Conservation (phyloP, 2,113 vertebrate species). For the Oryzias celebensis region DNA sequence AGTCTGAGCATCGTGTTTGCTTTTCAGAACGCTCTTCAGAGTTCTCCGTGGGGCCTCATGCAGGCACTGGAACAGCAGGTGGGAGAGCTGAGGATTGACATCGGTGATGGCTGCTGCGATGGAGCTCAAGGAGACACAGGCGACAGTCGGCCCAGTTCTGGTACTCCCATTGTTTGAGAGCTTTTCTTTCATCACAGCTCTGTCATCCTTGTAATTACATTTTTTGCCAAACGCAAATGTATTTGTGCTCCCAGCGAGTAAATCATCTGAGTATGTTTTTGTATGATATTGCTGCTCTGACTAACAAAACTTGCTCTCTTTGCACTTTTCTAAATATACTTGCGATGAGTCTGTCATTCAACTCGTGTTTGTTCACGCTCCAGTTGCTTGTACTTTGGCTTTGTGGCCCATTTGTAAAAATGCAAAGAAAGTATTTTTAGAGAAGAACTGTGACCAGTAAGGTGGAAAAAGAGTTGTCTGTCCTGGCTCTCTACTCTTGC, state of each 20-base stretch:
- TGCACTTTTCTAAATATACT: constrained; percentile 10
- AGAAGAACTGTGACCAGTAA: constrained; percentile 7
- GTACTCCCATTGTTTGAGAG: constrained; percentile 34
- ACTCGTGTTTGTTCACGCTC: constrained; percentile 24
- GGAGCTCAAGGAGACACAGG: constrained; percentile 53
- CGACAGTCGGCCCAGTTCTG: constrained; percentile 66
- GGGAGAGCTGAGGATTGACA: constrained; percentile 71
- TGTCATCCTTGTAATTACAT: constrained; percentile 8
- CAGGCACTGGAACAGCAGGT: constrained; percentile 74
- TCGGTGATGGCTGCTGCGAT: constrained; percentile 36
- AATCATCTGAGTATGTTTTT: neutral
- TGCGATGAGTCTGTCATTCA: constrained; percentile 7
- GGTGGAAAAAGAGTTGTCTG: constrained; percentile 7
- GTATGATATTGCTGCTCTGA: neutral
- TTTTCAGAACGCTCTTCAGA: constrained; percentile 73
- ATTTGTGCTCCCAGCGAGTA: neutral
- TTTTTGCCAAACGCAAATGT: constrained; percentile 10
- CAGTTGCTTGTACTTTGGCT: constrained; percentile 20
- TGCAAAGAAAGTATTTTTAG: constrained; percentile 12
- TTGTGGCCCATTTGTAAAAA: constrained; percentile 20
- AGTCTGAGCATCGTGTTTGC: constrained; percentile 15
- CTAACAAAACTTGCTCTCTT: neutral
- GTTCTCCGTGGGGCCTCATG: constrained; percentile 72
- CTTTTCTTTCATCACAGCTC: neutral
- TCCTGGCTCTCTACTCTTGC: neutral